Percentiles rank a stretch among this genome's conserved stretches.
Conservation (phyloP, 2,113 vertebrate genomes). For the Phoxinus phoxinus region DNA sequence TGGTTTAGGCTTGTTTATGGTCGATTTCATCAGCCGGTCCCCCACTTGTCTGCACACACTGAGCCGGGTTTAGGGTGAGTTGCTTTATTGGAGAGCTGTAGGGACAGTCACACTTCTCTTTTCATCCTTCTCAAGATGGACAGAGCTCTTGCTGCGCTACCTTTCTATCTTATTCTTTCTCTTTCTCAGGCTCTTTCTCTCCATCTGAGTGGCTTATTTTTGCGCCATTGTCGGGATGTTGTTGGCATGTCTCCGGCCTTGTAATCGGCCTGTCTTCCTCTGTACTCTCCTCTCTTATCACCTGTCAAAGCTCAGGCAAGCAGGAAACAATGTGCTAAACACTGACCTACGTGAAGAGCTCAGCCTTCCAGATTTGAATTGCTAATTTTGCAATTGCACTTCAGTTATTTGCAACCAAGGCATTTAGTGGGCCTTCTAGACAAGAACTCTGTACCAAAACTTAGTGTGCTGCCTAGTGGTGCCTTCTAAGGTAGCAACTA, state of each 20-base stretch:
- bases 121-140: conserved; percentile 45
- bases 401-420: conserved; percentile 20
- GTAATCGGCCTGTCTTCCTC: conserved; percentile 56
- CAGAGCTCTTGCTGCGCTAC: conserved; percentile 44
- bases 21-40: conserved; percentile 56
- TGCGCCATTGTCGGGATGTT: conserved; percentile 33
- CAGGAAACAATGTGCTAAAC: conserved; percentile 46
- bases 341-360: conserved; percentile 37
- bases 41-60: conserved; percentile 45
- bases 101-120: conserved; percentile 51
- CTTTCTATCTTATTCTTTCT: conserved; percentile 22
- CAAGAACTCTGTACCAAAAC: background rate
- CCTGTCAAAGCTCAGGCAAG: conserved; percentile 52
- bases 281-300: conserved; percentile 57
- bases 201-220: conserved; percentile 47
- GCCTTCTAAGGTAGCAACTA: background rate
- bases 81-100: conserved; percentile 53
- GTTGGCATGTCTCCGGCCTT: conserved; percentile 36
- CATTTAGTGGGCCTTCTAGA: conserved; percentile 20
- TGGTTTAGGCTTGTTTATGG: conserved; percentile 53
- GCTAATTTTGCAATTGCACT: conserved; percentile 48
- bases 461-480: background rate
- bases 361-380: conserved; percentile 28
- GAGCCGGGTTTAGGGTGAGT: conserved; percentile 50
- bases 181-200: background rate